A percentile compares a stretch with the other conserved stretches of the same genome.
These are phyloP conservation scores for Argopecten irradians DNA, from an alignment of 1,140 invertebrate genomes.

Conservation along the genomic window DNA sequence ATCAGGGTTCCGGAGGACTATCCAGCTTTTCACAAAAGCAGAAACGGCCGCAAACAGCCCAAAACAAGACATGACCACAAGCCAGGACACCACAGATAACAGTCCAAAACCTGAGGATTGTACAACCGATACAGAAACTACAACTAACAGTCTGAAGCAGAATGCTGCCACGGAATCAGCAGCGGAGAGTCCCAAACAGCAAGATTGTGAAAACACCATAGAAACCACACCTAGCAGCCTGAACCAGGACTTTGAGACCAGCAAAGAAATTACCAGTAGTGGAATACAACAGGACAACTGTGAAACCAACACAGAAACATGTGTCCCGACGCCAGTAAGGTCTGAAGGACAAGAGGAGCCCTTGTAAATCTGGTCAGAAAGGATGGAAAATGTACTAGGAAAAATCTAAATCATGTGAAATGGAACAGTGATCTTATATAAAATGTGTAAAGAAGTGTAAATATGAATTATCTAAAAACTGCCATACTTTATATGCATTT, in stretches of 20 bases:
- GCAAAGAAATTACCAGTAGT: neutral
- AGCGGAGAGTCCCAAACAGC: no score
- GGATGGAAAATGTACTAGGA: no score
- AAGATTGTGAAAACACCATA: no score
- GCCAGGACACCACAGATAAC: neutral
- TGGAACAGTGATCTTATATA: neutral
- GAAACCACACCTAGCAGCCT: neutral
- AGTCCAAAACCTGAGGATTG: neutral
- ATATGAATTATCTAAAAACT: neutral
- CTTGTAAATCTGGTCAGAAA: neutral
- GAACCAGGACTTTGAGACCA: neutral
- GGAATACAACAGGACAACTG: neutral
- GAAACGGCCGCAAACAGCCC: slow-evolving; percentile 76
- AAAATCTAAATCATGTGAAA: neutral
- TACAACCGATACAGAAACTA: neutral
- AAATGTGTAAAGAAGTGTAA: neutral
- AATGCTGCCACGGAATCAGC: neutral
- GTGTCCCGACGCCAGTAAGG: neutral
- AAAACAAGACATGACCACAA: slow-evolving; percentile 26
- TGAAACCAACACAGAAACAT: neutral
- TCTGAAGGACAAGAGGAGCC: neutral
- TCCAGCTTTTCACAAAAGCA: slow-evolving; percentile 89
- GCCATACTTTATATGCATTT: neutral
- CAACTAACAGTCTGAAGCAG: neutral
- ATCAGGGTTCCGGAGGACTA: slow-evolving; percentile 88